phyloP scores from a whole-genome alignment of 2,797 vertebrate species.

The Spea hammondii region DNA sequence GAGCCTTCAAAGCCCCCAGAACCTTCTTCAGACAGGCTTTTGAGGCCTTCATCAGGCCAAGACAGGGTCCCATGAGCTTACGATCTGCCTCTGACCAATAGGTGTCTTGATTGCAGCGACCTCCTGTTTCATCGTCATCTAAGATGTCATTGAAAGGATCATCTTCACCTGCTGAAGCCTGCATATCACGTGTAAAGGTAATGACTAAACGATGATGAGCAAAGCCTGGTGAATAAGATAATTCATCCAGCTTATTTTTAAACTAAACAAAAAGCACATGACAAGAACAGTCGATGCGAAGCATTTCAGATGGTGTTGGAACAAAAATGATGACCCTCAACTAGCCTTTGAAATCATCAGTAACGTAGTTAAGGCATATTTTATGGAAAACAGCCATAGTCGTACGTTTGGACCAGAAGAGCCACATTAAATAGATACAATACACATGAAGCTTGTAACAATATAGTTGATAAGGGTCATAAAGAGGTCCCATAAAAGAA shows the following conservation, averaged over 20 bases:
- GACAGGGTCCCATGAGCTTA: conserved; percentile 76
- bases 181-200: conserved; percentile 3
- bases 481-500: background rate
- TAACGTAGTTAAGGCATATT: too few relatives aligned
- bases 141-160: conserved; percentile 82
- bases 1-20: conserved; percentile 69
- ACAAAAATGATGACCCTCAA: too few relatives aligned
- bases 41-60: conserved; percentile 84
- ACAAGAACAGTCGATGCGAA: too few relatives aligned
- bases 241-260: too few relatives aligned
- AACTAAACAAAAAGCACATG: too few relatives aligned
- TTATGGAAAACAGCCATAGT: too few relatives aligned
- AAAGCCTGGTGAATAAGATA: too few relatives aligned
- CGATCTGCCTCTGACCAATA: conserved; percentile 89
- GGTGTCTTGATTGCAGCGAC: conserved; percentile 77
- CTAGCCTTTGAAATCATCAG: too few relatives aligned
- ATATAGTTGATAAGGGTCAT: background rate
- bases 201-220: background rate
- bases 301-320: too few relatives aligned
- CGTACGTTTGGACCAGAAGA: too few relatives aligned
- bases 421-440: too few relatives aligned
- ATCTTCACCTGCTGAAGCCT: conserved; percentile 78
- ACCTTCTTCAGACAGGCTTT: conserved; percentile 84
- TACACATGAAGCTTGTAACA: background rate
- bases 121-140: conserved; percentile 70